Percentiles rank a stretch among this genome's conserved stretches.
phyloP scores from a whole-genome alignment of 1,140 invertebrate species.

The Bombus pyrosoma region DNA sequence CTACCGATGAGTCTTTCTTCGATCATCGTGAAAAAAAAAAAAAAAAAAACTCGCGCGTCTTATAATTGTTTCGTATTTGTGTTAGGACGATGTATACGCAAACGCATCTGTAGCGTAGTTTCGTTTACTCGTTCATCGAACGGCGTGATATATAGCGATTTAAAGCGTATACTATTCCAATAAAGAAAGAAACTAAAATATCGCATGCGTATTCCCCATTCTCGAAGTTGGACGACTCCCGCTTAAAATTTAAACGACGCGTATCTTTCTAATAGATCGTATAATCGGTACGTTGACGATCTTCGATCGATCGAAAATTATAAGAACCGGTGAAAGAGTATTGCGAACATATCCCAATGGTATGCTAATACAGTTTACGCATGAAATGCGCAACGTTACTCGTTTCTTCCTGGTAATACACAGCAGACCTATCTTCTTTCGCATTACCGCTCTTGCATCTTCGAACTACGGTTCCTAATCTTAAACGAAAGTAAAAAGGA shows the following conservation, averaged over 20 bases:
- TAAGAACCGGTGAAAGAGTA: background rate
- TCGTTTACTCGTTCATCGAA: background rate
- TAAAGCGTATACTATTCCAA: background rate
- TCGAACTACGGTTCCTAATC: too few species aligned
- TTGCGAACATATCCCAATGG: constrained; percentile 37
- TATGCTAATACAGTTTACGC: background rate
- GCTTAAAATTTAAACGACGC: background rate
- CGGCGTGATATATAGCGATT: background rate
- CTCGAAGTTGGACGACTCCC: background rate
- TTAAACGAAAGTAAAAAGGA: background rate
- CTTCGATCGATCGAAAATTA: background rate
- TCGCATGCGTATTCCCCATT: background rate
- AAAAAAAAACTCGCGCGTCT: background rate
- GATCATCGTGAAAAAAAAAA: background rate
- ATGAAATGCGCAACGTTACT: background rate
- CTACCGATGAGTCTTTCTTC: constrained; percentile 29
- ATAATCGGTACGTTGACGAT: background rate
- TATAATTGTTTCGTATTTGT: background rate
- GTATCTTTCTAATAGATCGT: background rate
- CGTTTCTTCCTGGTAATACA: background rate
- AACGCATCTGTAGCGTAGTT: background rate
- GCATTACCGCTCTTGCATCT: background rate
- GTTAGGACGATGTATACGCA: background rate
- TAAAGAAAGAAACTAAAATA: background rate
- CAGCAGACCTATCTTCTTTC: background rate